These are phyloP conservation scores for Xestia sexstrigata DNA, from an alignment of 2,888 invertebrate genomes.

Conservation along the genomic window DNA sequence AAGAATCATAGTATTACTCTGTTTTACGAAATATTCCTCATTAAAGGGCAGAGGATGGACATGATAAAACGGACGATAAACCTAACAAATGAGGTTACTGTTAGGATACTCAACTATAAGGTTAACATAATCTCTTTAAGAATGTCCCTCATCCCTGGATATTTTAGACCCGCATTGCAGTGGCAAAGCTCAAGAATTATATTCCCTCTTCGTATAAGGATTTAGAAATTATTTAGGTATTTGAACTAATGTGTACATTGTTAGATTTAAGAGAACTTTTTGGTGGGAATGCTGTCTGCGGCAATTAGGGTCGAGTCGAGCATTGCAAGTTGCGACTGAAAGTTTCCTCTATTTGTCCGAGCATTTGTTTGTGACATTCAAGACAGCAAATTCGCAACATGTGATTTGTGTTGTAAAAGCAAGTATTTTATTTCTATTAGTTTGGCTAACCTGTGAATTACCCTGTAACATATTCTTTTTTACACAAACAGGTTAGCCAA, in stretches of 20 bases:
- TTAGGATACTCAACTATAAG: slow-evolving; percentile 23
- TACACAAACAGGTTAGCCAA: background rate
- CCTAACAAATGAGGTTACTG: slow-evolving; percentile 50
- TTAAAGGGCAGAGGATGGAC: slow-evolving; percentile 31
- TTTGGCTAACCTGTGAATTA: background rate
- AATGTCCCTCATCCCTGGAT: slow-evolving; percentile 20
- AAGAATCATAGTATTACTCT: slow-evolving; percentile 12
- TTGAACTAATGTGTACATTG: slow-evolving; percentile 10
- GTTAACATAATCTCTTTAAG: slow-evolving; percentile 50
- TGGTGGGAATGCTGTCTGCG: background rate
- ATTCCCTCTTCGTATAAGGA: background rate
- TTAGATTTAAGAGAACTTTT: slow-evolving; percentile 11
- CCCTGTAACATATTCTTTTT: background rate
- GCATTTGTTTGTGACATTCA: slow-evolving; percentile 5
- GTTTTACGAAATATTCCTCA: slow-evolving; percentile 40
- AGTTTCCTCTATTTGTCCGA: slow-evolving; percentile 12
- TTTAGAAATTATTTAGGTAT: slow-evolving; percentile 17
- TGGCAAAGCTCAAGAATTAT: slow-evolving; percentile 23
- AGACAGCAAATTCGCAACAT: background rate
- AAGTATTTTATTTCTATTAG: background rate
- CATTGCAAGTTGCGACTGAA: slow-evolving; percentile 16
- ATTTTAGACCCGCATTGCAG: slow-evolving; percentile 56
- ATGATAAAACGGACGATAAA: slow-evolving; percentile 54
- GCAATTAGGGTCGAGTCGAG: slow-evolving; percentile 50
- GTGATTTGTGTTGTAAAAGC: slow-evolving; percentile 3